A percentile compares a stretch with the other conserved stretches of the same genome.
Conservation (phyloP, 2,797 vertebrate species). For the Crenichthys baileyi region DNA sequence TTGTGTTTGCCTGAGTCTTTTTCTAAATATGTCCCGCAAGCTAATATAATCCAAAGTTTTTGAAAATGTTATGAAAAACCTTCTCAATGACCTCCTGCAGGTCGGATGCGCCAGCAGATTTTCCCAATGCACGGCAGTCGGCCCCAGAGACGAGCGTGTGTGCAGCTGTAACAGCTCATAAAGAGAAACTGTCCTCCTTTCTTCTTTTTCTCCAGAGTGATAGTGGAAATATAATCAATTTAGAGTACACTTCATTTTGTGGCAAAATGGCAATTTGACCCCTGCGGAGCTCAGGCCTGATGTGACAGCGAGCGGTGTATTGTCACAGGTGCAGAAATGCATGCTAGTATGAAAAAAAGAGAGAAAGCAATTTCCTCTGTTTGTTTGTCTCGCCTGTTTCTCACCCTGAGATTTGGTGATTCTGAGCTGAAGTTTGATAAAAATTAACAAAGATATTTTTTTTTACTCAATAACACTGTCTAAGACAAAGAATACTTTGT, state of each 20-base stretch:
- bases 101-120: constrained; percentile 7
- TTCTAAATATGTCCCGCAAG: constrained; percentile 1
- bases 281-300: constrained; percentile 63
- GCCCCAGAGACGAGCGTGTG: constrained; percentile 25
- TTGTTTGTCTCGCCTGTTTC: constrained; percentile 49
- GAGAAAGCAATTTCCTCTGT: constrained; percentile 75
- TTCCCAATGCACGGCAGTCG: constrained; percentile 24
- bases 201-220: constrained; percentile 48
- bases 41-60: constrained; percentile 32
- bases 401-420: constrained; percentile 38
- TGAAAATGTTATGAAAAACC: constrained; percentile 16
- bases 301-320: constrained; percentile 56
- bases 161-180: constrained; percentile 64
- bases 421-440: constrained; percentile 38
- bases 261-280: constrained; percentile 77
- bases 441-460: constrained; percentile 51
- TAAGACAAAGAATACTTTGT: constrained; percentile 3
- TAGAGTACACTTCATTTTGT: constrained; percentile 60
- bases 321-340: constrained; percentile 77
- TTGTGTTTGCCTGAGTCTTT: constrained; percentile 13
- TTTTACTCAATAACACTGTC: background rate
- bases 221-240: constrained; percentile 71
- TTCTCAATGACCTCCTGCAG: constrained; percentile 38
- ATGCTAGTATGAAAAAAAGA: constrained; percentile 68
- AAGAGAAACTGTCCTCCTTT: constrained; percentile 63